These are phyloP conservation scores for Theodoxus fluviatilis DNA, from an alignment of 2,888 invertebrate genomes.

Conservation along the genomic window DNA sequence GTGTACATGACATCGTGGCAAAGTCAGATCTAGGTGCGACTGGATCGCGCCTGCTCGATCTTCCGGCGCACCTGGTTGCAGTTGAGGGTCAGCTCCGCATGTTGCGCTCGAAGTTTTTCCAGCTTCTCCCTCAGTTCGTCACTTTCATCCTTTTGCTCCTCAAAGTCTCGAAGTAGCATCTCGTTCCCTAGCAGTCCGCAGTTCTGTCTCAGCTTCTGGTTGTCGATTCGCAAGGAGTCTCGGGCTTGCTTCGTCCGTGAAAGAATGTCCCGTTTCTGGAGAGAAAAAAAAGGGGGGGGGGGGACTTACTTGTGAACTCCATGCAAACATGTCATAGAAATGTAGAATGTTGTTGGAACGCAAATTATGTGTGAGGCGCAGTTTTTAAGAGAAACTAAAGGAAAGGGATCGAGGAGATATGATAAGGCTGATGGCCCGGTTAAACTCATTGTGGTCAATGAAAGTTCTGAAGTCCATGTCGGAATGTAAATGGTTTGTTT, in stretches of 20 bases:
- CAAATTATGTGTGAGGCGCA: no score
- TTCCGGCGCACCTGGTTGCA: slow-evolving; percentile 61
- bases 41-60: slow-evolving; percentile 62
- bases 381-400: no score
- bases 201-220: slow-evolving; percentile 65
- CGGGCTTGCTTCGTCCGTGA: slow-evolving; percentile 66
- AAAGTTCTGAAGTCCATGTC: no score
- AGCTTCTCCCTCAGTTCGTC: slow-evolving; percentile 53
- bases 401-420: no score
- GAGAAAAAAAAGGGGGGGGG: slow-evolving; percentile 21
- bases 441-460: no score
- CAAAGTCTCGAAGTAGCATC: slow-evolving; percentile 68
- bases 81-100: slow-evolving; percentile 62
- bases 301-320: no score
- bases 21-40: no score
- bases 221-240: slow-evolving; percentile 66
- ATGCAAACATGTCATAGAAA: no score
- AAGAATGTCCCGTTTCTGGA: slow-evolving; percentile 63
- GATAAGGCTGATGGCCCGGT: no score
- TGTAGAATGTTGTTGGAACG: no score
- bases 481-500: no score
- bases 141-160: slow-evolving; percentile 64
- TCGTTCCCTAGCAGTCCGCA: slow-evolving; percentile 69
- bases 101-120: slow-evolving; percentile 57
- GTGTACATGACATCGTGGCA: no score